Percentiles rank a stretch among this genome's conserved stretches.
These are phyloP conservation scores for Lepus timidus DNA, from an alignment of 2,113 vertebrate genomes.

Conservation along the genomic window DNA sequence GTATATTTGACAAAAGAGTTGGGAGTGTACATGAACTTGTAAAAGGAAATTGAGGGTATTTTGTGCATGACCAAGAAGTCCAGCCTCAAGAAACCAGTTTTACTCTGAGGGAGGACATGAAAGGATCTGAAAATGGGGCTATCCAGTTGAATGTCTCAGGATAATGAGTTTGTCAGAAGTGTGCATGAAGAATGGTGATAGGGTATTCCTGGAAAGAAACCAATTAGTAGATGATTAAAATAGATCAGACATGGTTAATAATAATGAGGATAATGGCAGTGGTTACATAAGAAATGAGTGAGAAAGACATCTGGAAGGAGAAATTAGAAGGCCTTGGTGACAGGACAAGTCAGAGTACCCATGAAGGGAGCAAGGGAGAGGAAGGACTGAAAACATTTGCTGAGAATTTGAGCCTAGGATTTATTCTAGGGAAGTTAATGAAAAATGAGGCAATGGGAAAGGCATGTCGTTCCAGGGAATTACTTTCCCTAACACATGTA, in stretches of 20 bases:
- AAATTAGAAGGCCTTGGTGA: not conserved
- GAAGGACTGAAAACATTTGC: not conserved
- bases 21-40: not conserved
- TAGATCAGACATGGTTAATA: constrained; percentile 58
- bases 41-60: not conserved
- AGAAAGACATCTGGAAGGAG: not conserved
- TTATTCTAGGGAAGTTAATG: not conserved
- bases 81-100: not conserved
- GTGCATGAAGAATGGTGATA: constrained; percentile 17
- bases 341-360: not conserved
- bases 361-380: not conserved
- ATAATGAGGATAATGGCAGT: not conserved
- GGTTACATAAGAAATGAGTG: constrained; percentile 16
- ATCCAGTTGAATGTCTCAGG: not conserved
- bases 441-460: constrained; percentile 21
- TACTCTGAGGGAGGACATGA: not conserved
- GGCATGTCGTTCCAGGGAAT: not conserved
- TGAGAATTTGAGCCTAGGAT: not conserved
- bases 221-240: constrained; percentile 57
- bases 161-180: constrained; percentile 45
- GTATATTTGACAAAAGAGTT: not conserved
- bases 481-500: not conserved
- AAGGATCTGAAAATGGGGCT: not conserved
- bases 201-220: constrained; percentile 55
- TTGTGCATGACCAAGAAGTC: not conserved